Percentiles rank a stretch among this genome's conserved stretches.
Conservation (phyloP, 1,140 invertebrate genomes). For the Odontomachus brunneus region DNA sequence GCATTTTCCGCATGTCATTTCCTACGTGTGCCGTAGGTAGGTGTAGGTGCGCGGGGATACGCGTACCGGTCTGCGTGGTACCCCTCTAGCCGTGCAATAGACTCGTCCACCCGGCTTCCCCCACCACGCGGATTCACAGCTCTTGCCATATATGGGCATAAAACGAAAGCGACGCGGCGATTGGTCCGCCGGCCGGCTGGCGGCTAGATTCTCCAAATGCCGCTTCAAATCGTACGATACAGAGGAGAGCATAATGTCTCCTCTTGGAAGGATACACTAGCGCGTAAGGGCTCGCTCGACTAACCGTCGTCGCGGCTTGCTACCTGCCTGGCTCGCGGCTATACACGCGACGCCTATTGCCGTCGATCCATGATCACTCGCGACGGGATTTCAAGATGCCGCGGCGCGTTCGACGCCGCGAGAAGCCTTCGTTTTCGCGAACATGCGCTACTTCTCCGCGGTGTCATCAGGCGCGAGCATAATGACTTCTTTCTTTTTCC, state of each 20-base stretch:
- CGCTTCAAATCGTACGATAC: slow-evolving; percentile 84
- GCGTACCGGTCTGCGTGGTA: slow-evolving; percentile 17
- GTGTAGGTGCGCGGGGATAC: not conserved
- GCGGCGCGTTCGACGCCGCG: too few relatives aligned
- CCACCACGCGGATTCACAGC: slow-evolving; percentile 83
- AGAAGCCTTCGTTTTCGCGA: too few relatives aligned
- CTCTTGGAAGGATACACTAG: slow-evolving; percentile 74
- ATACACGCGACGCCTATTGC: slow-evolving; percentile 7
- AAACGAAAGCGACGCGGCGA: slow-evolving; percentile 87
- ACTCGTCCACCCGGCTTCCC: slow-evolving; percentile 81
- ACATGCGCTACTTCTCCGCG: too few relatives aligned
- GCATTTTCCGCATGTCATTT: slow-evolving; percentile 29
- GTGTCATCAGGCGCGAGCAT: too few relatives aligned
- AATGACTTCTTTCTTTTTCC: too few relatives aligned
- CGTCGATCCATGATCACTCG: not conserved
- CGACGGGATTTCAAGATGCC: not conserved
- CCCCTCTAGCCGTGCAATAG: slow-evolving; percentile 78
- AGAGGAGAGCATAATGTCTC: slow-evolving; percentile 76
- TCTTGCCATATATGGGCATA: slow-evolving; percentile 93
- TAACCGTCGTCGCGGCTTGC: slow-evolving; percentile 76
- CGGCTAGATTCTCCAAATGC: slow-evolving; percentile 86
- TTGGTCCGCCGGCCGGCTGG: slow-evolving; percentile 86
- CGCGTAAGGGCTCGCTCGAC: slow-evolving; percentile 79
- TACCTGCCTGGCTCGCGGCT: not conserved
- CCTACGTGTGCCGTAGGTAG: not conserved